Base-by-base conservation (phyloP, 2,797 vertebrate genomes). In the Pelodytes ibericus region DNA sequence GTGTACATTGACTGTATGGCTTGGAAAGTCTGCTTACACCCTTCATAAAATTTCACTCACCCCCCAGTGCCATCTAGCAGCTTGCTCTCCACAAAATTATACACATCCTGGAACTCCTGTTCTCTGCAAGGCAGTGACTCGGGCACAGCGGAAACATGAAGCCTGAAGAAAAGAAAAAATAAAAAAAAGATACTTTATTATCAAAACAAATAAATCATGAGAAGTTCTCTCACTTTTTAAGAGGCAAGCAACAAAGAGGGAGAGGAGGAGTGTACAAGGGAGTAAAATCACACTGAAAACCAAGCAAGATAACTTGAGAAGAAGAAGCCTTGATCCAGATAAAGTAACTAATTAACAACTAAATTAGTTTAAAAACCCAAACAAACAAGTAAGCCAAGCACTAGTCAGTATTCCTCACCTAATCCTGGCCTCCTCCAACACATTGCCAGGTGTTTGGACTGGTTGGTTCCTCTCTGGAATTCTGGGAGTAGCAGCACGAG, bases 61-160 rank as follows among this genome's bases (percentile, higher is more conserved):
- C 97, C 97, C 85, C 96, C 97, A 0, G 95, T 98, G 6, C 86
- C 92, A 80, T 98, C 96, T 18, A 92, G 80, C 79, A 99, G 89
- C 85, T 97, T 99, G 85, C 96, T 95, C 89, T 99, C 96, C 88
- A 99, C 96, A 68, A 98, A 99, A 82, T 87, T 95, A 89, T 96
- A 98, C 77, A 99, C 93, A 86, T 98, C 93, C 80, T 98, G 95
- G 74, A 97, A 99, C 87, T 99, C 97, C 87, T 96, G 93, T 84
- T 99, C 97, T 72, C 96, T 92, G 84, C 96, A 99, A 16, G 97
- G 96, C 66, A 99, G 90, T 18, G 94, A 96, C 79, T 97, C 94
- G 0, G 96, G 97, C 71, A 98, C 80, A 0, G 95, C 88, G 73
- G 96, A 97, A 78, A 98, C 96, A 49, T 99, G 97, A 11, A 99